A percentile compares a stretch with the other conserved stretches of the same genome.
Evolutionary conservation across 2,113 vertebrate genomes (phyloP).

Genomic region (Gambusia holbrooki): DNA sequence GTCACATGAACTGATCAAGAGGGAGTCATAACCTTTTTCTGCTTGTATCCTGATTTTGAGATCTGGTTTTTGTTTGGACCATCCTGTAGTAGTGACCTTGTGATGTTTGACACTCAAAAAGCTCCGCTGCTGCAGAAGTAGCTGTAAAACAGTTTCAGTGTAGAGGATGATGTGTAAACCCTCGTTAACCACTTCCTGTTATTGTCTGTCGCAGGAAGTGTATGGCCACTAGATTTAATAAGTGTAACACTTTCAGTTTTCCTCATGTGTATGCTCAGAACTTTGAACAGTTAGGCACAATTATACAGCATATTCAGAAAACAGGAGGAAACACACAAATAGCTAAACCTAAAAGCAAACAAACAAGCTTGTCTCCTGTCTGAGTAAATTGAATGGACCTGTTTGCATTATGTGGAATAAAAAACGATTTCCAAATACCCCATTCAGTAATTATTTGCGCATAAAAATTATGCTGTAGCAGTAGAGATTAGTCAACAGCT

Average conservation of each 20-base stretch:
- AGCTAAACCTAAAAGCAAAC: slow-evolving; percentile 6
- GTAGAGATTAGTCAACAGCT: slow-evolving; percentile 15
- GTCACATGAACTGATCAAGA: slow-evolving; percentile 13
- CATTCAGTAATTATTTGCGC: slow-evolving; percentile 33
- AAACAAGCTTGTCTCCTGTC: slow-evolving; percentile 8
- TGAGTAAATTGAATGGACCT: slow-evolving; percentile 5
- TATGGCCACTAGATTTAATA: slow-evolving; percentile 70
- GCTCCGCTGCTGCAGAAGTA: slow-evolving; percentile 49
- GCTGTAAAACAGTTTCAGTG: slow-evolving; percentile 49
- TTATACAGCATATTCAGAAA: slow-evolving; percentile 23
- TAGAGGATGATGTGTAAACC: slow-evolving; percentile 44
- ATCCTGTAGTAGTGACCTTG: slow-evolving; percentile 22
- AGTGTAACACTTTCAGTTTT: slow-evolving; percentile 71
- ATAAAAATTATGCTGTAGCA: slow-evolving; percentile 13
- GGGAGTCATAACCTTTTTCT: slow-evolving; percentile 54
- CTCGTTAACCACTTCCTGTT: slow-evolving; percentile 83
- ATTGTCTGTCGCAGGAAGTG: slow-evolving; percentile 79
- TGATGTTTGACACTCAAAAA: slow-evolving; percentile 13
- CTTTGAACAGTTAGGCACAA: slow-evolving; percentile 26
- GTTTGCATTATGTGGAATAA: slow-evolving; percentile 26
- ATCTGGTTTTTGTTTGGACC: slow-evolving; percentile 11
- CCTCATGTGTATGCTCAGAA: slow-evolving; percentile 38
- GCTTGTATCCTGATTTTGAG: slow-evolving; percentile 35
- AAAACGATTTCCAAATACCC: slow-evolving; percentile 12
- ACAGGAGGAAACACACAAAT: slow-evolving; percentile 9